A percentile compares a stretch with the other conserved stretches of the same genome.
phyloP scores from a whole-genome alignment of 2,888 invertebrate species.

The Morinoia aosen region DNA sequence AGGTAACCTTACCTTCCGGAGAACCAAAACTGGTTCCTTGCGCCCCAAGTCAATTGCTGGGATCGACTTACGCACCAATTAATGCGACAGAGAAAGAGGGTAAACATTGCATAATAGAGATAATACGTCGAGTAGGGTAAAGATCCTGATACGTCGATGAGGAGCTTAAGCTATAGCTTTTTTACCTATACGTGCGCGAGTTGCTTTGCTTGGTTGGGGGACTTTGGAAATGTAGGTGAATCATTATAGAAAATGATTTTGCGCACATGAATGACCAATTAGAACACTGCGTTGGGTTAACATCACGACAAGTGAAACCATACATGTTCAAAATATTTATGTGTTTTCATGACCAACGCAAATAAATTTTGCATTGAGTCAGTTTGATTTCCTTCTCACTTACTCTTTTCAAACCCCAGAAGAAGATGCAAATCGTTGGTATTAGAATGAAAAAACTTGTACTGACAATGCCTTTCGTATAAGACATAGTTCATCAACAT shows the following conservation, averaged over 20 bases:
- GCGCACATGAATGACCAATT: background rate
- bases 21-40: conserved; percentile 22
- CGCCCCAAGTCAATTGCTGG: background rate
- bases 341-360: no score
- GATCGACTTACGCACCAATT: conserved; percentile 8
- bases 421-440: no score
- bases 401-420: no score
- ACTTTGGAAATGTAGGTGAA: background rate
- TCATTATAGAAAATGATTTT: background rate
- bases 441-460: no score
- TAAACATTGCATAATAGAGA: conserved; percentile 25
- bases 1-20: conserved; percentile 30
- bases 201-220: background rate
- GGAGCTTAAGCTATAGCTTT: background rate
- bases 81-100: conserved; percentile 40
- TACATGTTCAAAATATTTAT: no score
- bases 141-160: background rate
- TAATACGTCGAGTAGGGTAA: background rate
- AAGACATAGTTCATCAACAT: no score
- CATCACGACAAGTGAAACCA: background rate
- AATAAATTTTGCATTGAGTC: no score
- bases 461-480: no score
- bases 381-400: no score
- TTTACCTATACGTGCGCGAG: background rate
- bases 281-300: background rate